phyloP scores from a whole-genome alignment of 2,888 invertebrate species.

The Nymphalis polychloros region DNA sequence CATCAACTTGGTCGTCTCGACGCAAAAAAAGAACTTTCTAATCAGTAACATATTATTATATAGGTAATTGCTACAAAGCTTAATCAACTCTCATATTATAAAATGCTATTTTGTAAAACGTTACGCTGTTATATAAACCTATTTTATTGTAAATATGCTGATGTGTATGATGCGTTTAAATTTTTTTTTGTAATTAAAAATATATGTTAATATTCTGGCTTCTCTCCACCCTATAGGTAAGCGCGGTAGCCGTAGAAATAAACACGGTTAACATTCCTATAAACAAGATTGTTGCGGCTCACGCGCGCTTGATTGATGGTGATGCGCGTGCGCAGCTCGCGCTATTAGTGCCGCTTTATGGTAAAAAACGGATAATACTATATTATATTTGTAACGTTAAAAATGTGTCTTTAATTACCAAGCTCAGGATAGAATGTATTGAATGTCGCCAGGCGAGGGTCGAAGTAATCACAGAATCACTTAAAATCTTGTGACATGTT shows the following conservation, averaged over 20 bases:
- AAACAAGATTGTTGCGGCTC: conserved; percentile 75
- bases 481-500: conserved; percentile 7
- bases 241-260: conserved; percentile 63
- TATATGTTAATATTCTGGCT: not conserved
- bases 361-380: conserved; percentile 56
- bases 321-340: conserved; percentile 56
- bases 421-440: conserved; percentile 14
- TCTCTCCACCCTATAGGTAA: conserved; percentile 52
- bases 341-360: conserved; percentile 72
- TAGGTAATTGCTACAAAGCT: too few species aligned
- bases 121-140: too few species aligned
- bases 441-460: conserved; percentile 12
- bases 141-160: too few species aligned
- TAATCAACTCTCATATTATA: too few species aligned
- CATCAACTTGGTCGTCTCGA: too few species aligned
- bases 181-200: not conserved
- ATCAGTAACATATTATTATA: too few species aligned
- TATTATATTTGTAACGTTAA: conserved; percentile 34
- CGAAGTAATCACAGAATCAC: conserved; percentile 8
- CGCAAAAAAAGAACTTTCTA: too few species aligned
- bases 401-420: conserved; percentile 38
- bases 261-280: conserved; percentile 77
- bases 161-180: too few species aligned
- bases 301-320: conserved; percentile 64
- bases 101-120: too few species aligned